These are phyloP conservation scores for Manis pentadactyla DNA, from an alignment of 2,797 vertebrate species.

Conservation along the genomic window DNA sequence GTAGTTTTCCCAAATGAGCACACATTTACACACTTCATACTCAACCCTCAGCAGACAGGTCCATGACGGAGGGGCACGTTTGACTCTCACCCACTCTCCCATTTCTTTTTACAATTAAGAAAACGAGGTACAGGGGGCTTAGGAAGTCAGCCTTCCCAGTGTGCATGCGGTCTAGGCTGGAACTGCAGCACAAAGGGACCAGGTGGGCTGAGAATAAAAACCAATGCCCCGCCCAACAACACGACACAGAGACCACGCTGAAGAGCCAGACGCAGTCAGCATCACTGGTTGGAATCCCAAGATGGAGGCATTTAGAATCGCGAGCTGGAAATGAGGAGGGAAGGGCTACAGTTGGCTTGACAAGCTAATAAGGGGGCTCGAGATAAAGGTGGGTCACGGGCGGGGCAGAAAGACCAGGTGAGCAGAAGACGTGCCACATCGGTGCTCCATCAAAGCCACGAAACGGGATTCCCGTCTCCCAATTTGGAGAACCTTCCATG, in stretches of 20 bases:
- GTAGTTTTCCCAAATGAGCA: neutral
- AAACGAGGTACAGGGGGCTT: neutral
- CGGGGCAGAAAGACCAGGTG: fast-evolving
- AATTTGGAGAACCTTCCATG: fast-evolving
- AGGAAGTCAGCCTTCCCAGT: neutral
- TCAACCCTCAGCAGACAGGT: neutral
- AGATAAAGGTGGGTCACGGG: fast-evolving
- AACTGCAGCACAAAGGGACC: neutral
- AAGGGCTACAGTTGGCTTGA: neutral
- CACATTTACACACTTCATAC: too few relatives aligned
- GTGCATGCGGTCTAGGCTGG: neutral
- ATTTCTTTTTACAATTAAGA: neutral
- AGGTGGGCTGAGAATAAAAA: neutral
- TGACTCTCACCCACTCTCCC: neutral
- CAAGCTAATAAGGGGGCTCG: neutral
- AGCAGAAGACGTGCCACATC: too few relatives aligned
- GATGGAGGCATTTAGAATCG: neutral
- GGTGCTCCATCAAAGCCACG: fast-evolving
- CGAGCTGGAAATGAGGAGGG: fast-evolving
- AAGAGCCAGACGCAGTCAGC: too few relatives aligned
- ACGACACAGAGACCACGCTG: too few relatives aligned
- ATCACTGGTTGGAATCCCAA: neutral
- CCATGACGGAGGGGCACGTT: neutral
- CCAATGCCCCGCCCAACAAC: fast-evolving
- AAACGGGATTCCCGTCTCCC: too few relatives aligned